Evolutionary conservation across 2,113 vertebrate genomes (phyloP).

Genomic region (Nothobranchius kuhntae): DNA sequence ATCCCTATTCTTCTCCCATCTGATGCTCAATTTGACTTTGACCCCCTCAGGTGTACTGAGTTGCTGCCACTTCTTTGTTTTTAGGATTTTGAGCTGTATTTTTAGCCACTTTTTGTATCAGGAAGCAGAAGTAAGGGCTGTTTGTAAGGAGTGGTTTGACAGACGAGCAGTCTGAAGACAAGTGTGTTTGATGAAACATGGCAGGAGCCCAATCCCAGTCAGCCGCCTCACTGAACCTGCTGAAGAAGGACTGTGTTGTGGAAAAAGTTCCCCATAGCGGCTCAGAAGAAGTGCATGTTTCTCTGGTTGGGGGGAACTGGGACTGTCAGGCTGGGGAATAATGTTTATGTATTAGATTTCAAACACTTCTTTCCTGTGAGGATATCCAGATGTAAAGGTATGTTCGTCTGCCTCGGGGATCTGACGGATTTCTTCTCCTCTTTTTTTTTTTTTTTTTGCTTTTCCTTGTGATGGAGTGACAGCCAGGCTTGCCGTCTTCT

Average conservation of each 20-base stretch:
- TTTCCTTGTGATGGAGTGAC: conserved; percentile 51
- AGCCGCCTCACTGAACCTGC: conserved; percentile 65
- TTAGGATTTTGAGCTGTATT: background rate
- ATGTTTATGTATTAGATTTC: conserved; percentile 82
- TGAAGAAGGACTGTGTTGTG: conserved; percentile 58
- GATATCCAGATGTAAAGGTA: conserved; percentile 75
- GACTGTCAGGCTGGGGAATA: conserved; percentile 49
- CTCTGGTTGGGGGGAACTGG: conserved; percentile 30
- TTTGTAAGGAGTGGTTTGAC: conserved; percentile 49
- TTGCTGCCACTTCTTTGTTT: no score
- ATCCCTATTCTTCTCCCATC: no score
- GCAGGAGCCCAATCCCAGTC: conserved; percentile 71
- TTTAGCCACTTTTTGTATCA: conserved; percentile 26
- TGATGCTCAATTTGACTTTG: no score
- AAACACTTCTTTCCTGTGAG: conserved; percentile 70
- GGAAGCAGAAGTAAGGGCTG: conserved; percentile 25
- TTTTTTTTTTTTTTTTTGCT: conserved; percentile 37
- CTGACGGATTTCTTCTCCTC: conserved; percentile 55
- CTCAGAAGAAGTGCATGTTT: conserved; percentile 63
- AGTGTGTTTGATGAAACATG: conserved; percentile 74
- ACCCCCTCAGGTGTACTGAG: no score
- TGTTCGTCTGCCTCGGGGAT: conserved; percentile 71
- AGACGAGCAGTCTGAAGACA: conserved; percentile 63
- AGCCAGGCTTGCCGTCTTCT: conserved; percentile 57
- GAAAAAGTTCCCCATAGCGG: conserved; percentile 74